phyloP scores from a whole-genome alignment of 1,140 invertebrate species.

The Drosophila azteca region DNA sequence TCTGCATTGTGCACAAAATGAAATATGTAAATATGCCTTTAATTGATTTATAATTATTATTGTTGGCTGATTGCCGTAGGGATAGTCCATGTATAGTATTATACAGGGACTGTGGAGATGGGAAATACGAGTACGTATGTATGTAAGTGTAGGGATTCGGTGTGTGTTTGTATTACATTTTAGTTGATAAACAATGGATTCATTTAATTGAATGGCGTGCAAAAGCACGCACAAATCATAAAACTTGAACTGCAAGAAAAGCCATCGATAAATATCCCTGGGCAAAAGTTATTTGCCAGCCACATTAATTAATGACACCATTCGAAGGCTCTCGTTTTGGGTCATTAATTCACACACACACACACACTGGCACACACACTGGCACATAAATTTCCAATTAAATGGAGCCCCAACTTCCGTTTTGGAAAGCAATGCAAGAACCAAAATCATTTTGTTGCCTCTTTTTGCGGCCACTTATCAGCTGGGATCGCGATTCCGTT shows the following conservation, averaged over 20 bases:
- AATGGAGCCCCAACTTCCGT: constrained; percentile 37
- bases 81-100: too few species aligned
- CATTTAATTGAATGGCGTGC: too few species aligned
- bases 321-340: constrained; percentile 32
- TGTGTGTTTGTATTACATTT: too few species aligned
- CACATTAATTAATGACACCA: too few species aligned
- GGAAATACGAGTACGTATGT: too few species aligned
- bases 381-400: constrained; percentile 48
- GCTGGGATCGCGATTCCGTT: constrained; percentile 41
- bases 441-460: constrained; percentile 40
- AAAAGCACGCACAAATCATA: too few species aligned
- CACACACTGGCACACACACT: background rate
- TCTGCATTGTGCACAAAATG: constrained; percentile 43
- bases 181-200: too few species aligned
- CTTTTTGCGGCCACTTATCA: constrained; percentile 69
- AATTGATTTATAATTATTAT: constrained; percentile 75
- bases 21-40: constrained; percentile 71
- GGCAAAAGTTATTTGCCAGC: too few species aligned
- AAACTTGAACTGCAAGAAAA: too few species aligned
- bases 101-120: too few species aligned
- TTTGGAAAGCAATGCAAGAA: constrained; percentile 45
- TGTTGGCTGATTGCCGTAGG: constrained; percentile 40
- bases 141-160: too few species aligned
- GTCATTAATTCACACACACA: constrained; percentile 33
- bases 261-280: too few species aligned